Percentiles rank a stretch among this genome's conserved stretches.
Conservation (phyloP, 2,797 vertebrate genomes). For the Melanotaenia nigrans region DNA sequence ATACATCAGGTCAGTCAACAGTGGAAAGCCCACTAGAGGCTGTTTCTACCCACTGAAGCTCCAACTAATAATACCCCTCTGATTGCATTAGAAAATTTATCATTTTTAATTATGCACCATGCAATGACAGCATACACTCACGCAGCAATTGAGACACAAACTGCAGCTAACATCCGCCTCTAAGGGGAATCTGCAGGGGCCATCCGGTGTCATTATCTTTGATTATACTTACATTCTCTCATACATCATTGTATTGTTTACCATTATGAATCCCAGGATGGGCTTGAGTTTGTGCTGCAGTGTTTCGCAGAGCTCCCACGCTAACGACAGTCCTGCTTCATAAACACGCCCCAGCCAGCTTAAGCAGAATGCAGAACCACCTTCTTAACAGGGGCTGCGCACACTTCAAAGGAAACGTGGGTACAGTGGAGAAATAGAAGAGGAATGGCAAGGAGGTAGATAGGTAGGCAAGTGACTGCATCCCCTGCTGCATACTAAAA, state of each 20-base stretch:
- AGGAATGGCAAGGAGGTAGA: constrained; percentile 28
- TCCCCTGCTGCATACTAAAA: constrained; percentile 65
- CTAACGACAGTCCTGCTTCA: constrained; percentile 46
- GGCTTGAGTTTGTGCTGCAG: constrained; percentile 26
- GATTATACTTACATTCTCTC: constrained; percentile 51
- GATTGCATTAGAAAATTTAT: constrained; percentile 66
- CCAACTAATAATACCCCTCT: constrained; percentile 61
- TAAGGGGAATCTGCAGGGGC: constrained; percentile 19
- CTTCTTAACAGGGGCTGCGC: constrained; percentile 47
- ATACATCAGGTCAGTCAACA: constrained; percentile 50
- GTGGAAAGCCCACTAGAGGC: constrained; percentile 52
- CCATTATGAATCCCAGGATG: constrained; percentile 47
- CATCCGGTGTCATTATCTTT: constrained; percentile 54
- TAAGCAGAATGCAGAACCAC: constrained; percentile 27
- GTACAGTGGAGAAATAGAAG: constrained; percentile 48
- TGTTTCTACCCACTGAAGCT: constrained; percentile 53
- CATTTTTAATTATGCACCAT: constrained; percentile 66
- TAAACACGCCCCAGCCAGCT: constrained; percentile 50
- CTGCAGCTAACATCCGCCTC: constrained; percentile 25
- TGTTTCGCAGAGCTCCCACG: constrained; percentile 43
- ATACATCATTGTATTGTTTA: constrained; percentile 68
- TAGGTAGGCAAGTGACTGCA: constrained; percentile 50
- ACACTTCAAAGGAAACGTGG: constrained; percentile 60
- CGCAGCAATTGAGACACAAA: constrained; percentile 11
- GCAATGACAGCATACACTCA: constrained; percentile 42